Evolutionary conservation across 2,888 invertebrate genomes (phyloP).

Genomic region (Entomobrya multifasciata): DNA sequence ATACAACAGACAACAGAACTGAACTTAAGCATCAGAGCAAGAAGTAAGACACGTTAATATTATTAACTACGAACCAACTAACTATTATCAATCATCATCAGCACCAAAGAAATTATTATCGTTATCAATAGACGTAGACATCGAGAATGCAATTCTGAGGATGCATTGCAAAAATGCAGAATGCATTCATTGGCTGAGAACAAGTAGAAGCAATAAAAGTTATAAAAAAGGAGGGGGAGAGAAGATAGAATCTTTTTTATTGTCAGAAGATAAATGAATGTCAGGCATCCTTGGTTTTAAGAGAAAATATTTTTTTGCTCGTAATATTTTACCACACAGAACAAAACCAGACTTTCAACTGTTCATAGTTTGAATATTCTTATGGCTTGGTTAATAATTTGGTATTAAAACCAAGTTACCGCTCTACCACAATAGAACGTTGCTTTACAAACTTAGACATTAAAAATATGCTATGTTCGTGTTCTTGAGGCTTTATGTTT

Average conservation of each 20-base stretch:
- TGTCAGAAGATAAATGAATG: conserved; percentile 55
- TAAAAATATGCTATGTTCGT: too few species aligned
- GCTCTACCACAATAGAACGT: conserved; percentile 29
- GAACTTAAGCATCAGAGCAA: conserved; percentile 32
- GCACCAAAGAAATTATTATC: too few species aligned
- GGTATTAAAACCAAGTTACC: conserved; percentile 2
- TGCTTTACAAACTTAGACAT: neutral
- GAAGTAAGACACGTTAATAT: conserved; percentile 13
- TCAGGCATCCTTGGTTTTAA: conserved; percentile 47
- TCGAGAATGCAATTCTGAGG: conserved; percentile 45
- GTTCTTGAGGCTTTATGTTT: too few species aligned
- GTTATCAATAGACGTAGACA: conserved; percentile 29
- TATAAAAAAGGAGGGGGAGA: neutral
- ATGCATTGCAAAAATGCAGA: conserved; percentile 45
- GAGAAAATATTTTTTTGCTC: conserved; percentile 42
- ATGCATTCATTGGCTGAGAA: conserved; percentile 61
- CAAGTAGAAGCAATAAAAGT: neutral
- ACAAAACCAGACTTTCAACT: conserved; percentile 35
- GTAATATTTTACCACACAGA: neutral
- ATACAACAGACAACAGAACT: too few species aligned
- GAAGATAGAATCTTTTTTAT: conserved; percentile 57
- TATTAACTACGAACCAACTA: conserved; percentile 19
- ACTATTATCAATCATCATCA: conserved; percentile 25
- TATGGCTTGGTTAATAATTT: conserved; percentile 22
- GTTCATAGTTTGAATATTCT: conserved; percentile 15